These are phyloP conservation scores for Epirrita christyi DNA, from an alignment of 2,888 invertebrate genomes.

Conservation along the genomic window DNA sequence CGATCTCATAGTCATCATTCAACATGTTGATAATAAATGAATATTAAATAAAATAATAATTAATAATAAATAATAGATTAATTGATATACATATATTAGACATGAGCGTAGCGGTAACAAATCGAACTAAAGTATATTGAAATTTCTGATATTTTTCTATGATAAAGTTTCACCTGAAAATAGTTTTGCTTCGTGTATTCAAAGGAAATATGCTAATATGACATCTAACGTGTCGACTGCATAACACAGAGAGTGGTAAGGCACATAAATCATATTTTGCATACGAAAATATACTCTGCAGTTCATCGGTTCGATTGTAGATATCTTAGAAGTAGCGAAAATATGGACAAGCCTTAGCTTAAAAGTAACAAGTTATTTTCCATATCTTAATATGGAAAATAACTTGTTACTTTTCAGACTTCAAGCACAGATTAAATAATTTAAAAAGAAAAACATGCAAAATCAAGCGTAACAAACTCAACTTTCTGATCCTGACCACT, in stretches of 20 bases:
- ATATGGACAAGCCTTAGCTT: conserved; percentile 22
- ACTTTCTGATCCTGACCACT: too few relatives aligned
- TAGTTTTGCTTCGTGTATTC: conserved; percentile 26
- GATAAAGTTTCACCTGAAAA: conserved; percentile 21
- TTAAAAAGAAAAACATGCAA: too few relatives aligned
- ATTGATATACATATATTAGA: too few relatives aligned
- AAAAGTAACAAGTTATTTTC: too few relatives aligned
- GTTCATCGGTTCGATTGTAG: conserved; percentile 70
- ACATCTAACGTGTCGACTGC: conserved; percentile 48
- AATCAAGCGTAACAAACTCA: too few relatives aligned
- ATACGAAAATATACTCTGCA: conserved; percentile 59
- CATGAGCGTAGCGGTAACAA: neutral
- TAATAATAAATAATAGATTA: too few relatives aligned
- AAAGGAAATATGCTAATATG: conserved; percentile 43
- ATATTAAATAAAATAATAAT: too few relatives aligned
- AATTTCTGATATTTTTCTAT: neutral
- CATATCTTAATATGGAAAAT: too few relatives aligned
- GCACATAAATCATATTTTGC: conserved; percentile 77
- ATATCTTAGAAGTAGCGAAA: conserved; percentile 46
- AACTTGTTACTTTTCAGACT: too few relatives aligned
- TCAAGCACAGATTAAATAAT: too few relatives aligned
- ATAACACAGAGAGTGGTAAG: conserved; percentile 44
- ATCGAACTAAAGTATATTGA: neutral
- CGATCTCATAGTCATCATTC: too few relatives aligned
- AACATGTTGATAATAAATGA: too few relatives aligned